Base-by-base conservation (phyloP, 2,797 vertebrate species). In the Podargus strigoides region DNA sequence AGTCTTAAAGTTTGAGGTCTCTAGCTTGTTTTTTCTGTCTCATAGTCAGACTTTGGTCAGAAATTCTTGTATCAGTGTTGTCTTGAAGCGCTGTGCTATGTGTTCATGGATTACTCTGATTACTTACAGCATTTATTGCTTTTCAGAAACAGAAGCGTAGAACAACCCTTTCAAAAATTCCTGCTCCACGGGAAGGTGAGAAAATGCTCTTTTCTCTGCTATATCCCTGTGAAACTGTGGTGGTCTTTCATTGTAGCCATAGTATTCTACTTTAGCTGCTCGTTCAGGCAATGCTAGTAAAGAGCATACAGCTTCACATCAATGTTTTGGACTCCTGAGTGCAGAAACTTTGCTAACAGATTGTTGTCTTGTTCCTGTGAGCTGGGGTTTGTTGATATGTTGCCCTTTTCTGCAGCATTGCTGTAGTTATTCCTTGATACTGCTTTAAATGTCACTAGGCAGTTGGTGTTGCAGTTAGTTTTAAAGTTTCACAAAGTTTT, bases 91-190 rank as follows among this genome's bases (percentile, higher is more conserved):
- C 42, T 72, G 30, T 80, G 50, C 22, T 34, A 14, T 27, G 3
- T 70, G 30, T 56, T 75, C 73, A 28, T 28, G 49, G 62, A 30
- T 75, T 49, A 27, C 3, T 75, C 32, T 1, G 2, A 4, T 46
- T 79, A 34, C n/a, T 92, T 41, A 79, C 4, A 59, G 21, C 32
- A 26, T 8, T 89, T 5, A 18, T 69, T 93, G 74, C 56, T 92
- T 97, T 94, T 64, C 95, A 99, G 99, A 98, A 98, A 95, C 98
- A 98, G 74, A 98, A 98, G 27, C 97, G 98, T 69, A 98, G 98
- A 91, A 96, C 98, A 39, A 98, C 98, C 34, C 97, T 98, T 70
- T 99, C 99, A 78, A 98, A 98, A 98, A 99, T 99, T 93, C 99
- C 98, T 53, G 98, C 98, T 76, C 98, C 98, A 27, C 78, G 97